These are phyloP conservation scores for Mastigias papua DNA, from an alignment of 30 jellyfish, hydroid and myxozoan species.

Conservation along the genomic window DNA sequence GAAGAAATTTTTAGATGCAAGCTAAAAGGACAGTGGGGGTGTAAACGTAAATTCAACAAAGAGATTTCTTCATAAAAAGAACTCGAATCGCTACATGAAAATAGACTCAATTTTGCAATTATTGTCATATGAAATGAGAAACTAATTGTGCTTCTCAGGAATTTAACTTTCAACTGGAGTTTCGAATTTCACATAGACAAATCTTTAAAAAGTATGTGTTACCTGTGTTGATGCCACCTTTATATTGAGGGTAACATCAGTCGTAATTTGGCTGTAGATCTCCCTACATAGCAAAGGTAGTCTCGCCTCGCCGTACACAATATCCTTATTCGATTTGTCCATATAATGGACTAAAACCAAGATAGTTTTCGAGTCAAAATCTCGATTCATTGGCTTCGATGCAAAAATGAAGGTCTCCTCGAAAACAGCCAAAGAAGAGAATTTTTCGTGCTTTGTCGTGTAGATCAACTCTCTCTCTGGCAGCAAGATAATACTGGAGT, in stretches of 20 bases:
- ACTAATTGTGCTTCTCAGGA: no score
- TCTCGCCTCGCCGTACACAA: constrained; percentile 87
- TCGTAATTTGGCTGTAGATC: constrained; percentile 85
- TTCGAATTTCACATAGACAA: no score
- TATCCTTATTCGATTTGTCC: constrained; percentile 78
- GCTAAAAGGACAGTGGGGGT: no score
- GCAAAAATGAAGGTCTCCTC: constrained; percentile 82
- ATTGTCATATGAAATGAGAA: no score
- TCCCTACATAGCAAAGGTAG: constrained; percentile 83
- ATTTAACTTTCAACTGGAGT: background rate
- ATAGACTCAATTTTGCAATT: no score
- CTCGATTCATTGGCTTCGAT: constrained; percentile 94
- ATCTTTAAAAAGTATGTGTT: no score
- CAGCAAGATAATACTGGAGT: constrained; percentile 60
- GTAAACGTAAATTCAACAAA: no score
- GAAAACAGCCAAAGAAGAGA: constrained; percentile 14
- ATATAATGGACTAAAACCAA: constrained; percentile 55
- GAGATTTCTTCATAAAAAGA: no score
- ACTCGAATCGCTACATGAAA: no score
- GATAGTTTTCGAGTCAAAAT: constrained; percentile 87
- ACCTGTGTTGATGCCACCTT: constrained; percentile 83
- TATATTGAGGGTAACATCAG: constrained; percentile 84
- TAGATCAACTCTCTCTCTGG: constrained; percentile 87
- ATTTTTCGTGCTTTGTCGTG: constrained; percentile 63
- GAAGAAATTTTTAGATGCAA: no score